Evolutionary conservation across 1,140 invertebrate species (phyloP).

Genomic region (Penaeus vannamei): DNA sequence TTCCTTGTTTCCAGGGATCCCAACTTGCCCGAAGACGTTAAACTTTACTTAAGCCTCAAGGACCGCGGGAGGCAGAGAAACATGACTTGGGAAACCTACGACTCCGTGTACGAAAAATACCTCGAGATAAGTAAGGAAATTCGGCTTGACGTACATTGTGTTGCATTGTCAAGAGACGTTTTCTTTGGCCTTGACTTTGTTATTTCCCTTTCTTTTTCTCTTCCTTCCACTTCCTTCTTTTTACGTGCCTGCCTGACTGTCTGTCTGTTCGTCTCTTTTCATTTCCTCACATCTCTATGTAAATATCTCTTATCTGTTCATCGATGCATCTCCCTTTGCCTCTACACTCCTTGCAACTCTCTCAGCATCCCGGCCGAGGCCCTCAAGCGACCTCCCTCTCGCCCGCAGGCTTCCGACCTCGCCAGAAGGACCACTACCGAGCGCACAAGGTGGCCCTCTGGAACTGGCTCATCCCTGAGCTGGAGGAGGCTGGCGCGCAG

Average conservation of each 20-base stretch:
- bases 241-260: too few species aligned
- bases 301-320: too few species aligned
- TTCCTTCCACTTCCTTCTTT: too few species aligned
- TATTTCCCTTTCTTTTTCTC: too few species aligned
- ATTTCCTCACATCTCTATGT: too few species aligned
- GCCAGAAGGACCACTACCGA: constrained; percentile 86
- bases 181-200: too few species aligned
- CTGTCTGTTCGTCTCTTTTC: too few species aligned
- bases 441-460: constrained; percentile 94
- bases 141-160: neutral
- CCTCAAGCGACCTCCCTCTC: neutral
- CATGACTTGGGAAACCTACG: constrained; percentile 72
- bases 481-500: constrained; percentile 79
- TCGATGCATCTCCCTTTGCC: too few species aligned
- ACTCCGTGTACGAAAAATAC: constrained; percentile 72
- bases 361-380: too few species aligned
- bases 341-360: too few species aligned
- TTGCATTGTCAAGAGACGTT: neutral
- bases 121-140: constrained; percentile 71
- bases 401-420: constrained; percentile 77
- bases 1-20: constrained; percentile 43
- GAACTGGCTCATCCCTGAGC: constrained; percentile 90
- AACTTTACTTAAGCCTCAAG: constrained; percentile 65
- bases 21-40: constrained; percentile 69
- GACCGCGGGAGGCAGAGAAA: constrained; percentile 59